Evolutionary conservation across 2,113 vertebrate species (phyloP), one percentile per base, ranked within the genome.

Genomic region (Chloropsis hardwickii): DNA sequence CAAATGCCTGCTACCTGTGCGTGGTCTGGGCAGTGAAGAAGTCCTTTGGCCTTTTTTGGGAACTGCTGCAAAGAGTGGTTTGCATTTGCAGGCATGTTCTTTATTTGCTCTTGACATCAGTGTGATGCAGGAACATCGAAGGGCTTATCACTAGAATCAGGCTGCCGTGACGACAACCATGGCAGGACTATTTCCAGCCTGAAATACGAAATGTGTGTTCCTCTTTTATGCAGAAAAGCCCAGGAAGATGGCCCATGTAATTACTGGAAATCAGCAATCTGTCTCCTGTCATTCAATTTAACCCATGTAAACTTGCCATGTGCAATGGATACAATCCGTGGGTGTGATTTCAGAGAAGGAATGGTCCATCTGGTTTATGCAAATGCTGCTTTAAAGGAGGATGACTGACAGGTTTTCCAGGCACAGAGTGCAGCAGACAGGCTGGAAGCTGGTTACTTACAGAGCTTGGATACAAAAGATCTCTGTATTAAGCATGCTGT

Each of bases 341-440:
- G 82, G 88, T 93, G 85, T 95, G 90, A 94, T 94, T 87, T 80
- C 88, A 71, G 76, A 96, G 80, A 35, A 54, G 51, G 58, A 85
- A 62, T 31, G 78, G 77, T 86, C 94, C 95, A 97, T 96, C 93
- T 97, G 96, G 24, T 92, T 95, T 86, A 83, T 74, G 85, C 88
- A 95, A 95, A 95, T 95, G 88, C 44, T 95, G 71, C 90, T 85
- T 88, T 80, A 73, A 45, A 95, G 47, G 24, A 80, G 42, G 33
- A 66, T 94, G 84, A 91, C 27, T 94, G 87, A 90, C 93, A 86
- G 51, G 8, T 35, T 76, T 80, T 80, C 81, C 54, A 96, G 60
- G 54, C 44, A 33, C 39, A 24, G 29, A 83, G 69, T 73, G 53
- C 71, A 82, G 61, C 65, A 85, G 84, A 19, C 66, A 87, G 81